Base-by-base conservation (phyloP, 2,113 vertebrate species). In the Tichodroma muraria region DNA sequence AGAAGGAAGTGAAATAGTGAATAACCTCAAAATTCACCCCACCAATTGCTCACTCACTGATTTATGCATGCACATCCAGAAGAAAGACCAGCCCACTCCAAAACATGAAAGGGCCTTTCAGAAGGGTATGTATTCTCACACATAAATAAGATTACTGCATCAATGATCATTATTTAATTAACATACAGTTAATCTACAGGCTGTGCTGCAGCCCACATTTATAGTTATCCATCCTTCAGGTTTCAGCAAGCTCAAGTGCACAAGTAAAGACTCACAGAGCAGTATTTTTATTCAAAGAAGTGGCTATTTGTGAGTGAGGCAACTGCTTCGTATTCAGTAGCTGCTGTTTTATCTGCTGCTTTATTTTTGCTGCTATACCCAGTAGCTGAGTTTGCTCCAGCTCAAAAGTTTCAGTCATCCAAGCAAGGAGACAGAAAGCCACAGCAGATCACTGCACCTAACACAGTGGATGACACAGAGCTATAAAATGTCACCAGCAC, bases 331-430 rank as follows among this genome's bases (percentile, higher is more conserved):
- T 40, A 22, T 27, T n/a, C 54, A 33, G 31, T 31, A 22, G 25
- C 56, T 54, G 35, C 45, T 45, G 30, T 37, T 8, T n/a, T n/a
- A n/a, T n/a, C n/a, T n/a, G n/a, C n/a, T n/a, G n/a, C n/a, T n/a
- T n/a, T n/a, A n/a, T n/a, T n/a, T n/a, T n/a, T n/a, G n/a, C n/a
- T n/a, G n/a, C n/a, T n/a, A n/a, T n/a, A n/a, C n/a, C n/a, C n/a
- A n/a, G n/a, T n/a, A n/a, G n/a, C n/a, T n/a, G n/a, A 4, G 20
- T 80, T 88, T 0, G 0, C 63, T 83, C 54, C 81, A 40, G 19
- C n/a, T 72, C n/a, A 54, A 71, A 85, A 80, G 27, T 31, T 68
- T 60, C 23, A 53, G 45, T 54, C 38, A 42, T 40, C 63, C 45
- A 80, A 53, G 42, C 31, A 15, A 16, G 27, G 9, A 73, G 38